A percentile compares a stretch with the other conserved stretches of the same genome.
Evolutionary conservation across 2,888 invertebrate genomes (phyloP).

Genomic region (Dryobotodes eremita): DNA sequence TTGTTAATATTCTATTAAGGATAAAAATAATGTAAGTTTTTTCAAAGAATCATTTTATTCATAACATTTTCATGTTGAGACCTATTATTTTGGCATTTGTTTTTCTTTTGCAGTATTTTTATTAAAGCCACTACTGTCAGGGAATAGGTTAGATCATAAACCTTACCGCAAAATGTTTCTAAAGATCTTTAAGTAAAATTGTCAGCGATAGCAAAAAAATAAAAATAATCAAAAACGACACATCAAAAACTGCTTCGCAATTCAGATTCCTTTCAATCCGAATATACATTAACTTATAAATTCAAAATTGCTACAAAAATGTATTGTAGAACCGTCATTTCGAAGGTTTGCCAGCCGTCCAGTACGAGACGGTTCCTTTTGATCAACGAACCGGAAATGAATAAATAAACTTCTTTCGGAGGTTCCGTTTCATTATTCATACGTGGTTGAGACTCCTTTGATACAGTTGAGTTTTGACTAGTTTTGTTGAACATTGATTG

Average conservation of each 20-base stretch:
- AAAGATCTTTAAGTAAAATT: background rate
- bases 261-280: constrained; percentile 18
- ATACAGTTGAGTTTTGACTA: constrained; percentile 39
- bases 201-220: background rate
- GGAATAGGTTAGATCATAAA: background rate
- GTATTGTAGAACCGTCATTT: constrained; percentile 58
- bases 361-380: constrained; percentile 62
- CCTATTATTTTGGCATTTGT: background rate
- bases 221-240: background rate
- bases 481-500: constrained; percentile 32
- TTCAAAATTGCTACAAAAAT: constrained; percentile 50
- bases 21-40: too few relatives aligned
- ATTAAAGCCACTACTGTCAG: background rate
- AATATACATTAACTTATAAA: constrained; percentile 43
- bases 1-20: background rate
- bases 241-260: constrained; percentile 28
- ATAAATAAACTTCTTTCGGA: constrained; percentile 70
- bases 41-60: background rate
- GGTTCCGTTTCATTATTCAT: constrained; percentile 68
- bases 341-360: constrained; percentile 26
- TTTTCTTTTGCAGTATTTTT: background rate
- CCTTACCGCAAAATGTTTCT: background rate
- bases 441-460: constrained; percentile 49
- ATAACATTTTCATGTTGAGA: too few relatives aligned
- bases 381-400: constrained; percentile 69